These are phyloP conservation scores for Patella vulgata DNA, from an alignment of 1,140 invertebrate genomes.

Conservation along the genomic window DNA sequence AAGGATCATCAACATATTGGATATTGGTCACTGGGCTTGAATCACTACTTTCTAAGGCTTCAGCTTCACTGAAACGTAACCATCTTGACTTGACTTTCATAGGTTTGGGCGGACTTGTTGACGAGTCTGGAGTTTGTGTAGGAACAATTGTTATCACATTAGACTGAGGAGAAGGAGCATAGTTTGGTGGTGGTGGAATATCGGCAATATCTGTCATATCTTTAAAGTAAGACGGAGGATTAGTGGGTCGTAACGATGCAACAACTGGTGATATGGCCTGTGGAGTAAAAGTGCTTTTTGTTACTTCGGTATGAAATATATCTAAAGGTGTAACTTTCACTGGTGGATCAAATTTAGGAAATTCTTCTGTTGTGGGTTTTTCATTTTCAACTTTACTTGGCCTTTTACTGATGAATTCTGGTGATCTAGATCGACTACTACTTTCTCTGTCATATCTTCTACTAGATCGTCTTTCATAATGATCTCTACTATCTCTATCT, in stretches of 20 bases:
- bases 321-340: slow-evolving; percentile 19
- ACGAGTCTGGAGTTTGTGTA: not conserved
- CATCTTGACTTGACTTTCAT: slow-evolving; percentile 88
- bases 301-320: not conserved
- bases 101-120: slow-evolving; percentile 69
- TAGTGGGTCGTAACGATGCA: too few species aligned
- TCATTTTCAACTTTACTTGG: not conserved
- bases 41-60: slow-evolving; percentile 59
- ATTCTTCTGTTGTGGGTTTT: slow-evolving; percentile 10
- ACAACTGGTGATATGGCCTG: too few species aligned
- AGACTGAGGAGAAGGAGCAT: too few species aligned
- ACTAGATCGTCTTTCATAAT: not conserved
- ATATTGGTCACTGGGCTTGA: slow-evolving; percentile 14
- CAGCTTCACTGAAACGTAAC: slow-evolving; percentile 83
- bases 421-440: slow-evolving; percentile 14
- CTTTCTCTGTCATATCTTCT: slow-evolving; percentile 14
- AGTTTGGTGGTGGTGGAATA: too few species aligned
- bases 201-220: too few species aligned
- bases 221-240: too few species aligned
- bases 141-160: too few species aligned
- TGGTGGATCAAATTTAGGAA: slow-evolving; percentile 16
- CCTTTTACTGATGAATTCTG: not conserved
- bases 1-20: slow-evolving; percentile 14
- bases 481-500: slow-evolving; percentile 11
- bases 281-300: too few species aligned